Base-by-base conservation (phyloP, 1,140 invertebrate genomes). In the Anadara kagoshimensis region DNA sequence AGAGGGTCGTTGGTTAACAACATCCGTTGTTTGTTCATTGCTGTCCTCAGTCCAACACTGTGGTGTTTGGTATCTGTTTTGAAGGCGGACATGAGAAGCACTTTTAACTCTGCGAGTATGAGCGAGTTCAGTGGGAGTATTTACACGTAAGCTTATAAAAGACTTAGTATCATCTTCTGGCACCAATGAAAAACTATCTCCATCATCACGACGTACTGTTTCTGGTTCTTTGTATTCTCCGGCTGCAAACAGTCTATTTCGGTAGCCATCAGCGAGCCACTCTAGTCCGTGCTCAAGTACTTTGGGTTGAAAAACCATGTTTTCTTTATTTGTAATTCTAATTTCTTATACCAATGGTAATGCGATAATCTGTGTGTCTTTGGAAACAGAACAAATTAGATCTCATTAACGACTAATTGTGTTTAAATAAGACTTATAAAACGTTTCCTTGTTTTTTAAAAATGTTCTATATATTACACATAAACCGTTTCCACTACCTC, bases 231-330 rank as follows among this genome's bases (percentile, higher is more conserved):
- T 78, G 14, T 70, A 45, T 18, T 67, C 44, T 5, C 76, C 73
- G 29, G 65, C 57, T 36, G 72, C 76, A 53, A 78, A 76, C 7
- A 81, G 47, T 56, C 78, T 81, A 36, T 69, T 53, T 44, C 69
- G 69, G 24, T 78, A 81, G 1, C 79, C 79, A 24, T 81, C 76
- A 1, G 76, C 73, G 7, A 81, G 29, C 79, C 79, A 81, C 0
- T 51, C 59, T 11, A 75, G 43, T 5, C 61, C 65, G 18, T 63
- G 29, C 29, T 36, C 29, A 2, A 36, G 29, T 36, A 36, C 2
- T 7, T 36, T 36, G 2, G 29, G 29, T 36, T 36, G 29, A 36
- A 36, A 36, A 36, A 36, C 29, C 29, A 36, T 36, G 29, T 36
- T 36, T 36, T 36, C 7, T 2, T 36, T n/a, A n/a, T 3, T 36